Percentiles rank a stretch among this genome's conserved stretches.
Conservation (phyloP, 2,888 invertebrate genomes). For the Lymantria dispar region DNA sequence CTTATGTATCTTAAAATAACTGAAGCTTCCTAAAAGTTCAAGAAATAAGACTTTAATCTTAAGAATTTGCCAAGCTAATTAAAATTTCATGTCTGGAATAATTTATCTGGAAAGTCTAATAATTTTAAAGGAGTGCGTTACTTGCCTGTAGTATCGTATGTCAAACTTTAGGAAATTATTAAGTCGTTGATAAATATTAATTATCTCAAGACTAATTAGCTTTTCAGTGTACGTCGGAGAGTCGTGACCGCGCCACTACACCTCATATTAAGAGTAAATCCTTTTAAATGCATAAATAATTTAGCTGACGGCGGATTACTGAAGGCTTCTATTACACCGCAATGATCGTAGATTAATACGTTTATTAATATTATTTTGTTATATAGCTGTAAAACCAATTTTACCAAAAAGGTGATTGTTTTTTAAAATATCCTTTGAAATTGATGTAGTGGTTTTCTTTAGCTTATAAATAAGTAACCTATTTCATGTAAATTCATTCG, state of each 20-base stretch:
- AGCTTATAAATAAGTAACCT: no score
- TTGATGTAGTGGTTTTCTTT: no score
- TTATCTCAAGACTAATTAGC: constrained; percentile 59
- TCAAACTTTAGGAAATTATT: constrained; percentile 33
- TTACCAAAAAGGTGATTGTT: no score
- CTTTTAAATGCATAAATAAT: constrained; percentile 81
- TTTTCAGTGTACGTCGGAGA: constrained; percentile 54
- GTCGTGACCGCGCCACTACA: constrained; percentile 75
- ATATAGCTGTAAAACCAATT: no score
- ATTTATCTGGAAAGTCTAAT: constrained; percentile 13
- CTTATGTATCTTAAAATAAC: not conserved
- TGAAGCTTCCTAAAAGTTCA: constrained; percentile 11
- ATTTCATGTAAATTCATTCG: no score
- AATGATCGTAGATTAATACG: not conserved
- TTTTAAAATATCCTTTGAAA: no score
- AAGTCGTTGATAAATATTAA: constrained; percentile 37
- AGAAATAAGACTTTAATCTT: constrained; percentile 2
- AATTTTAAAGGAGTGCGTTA: constrained; percentile 10
- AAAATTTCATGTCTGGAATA: no score
- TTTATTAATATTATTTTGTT: no score
- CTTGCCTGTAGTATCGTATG: constrained; percentile 8
- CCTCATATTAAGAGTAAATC: constrained; percentile 79
- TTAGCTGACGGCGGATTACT: constrained; percentile 70
- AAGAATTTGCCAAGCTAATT: constrained; percentile 4
- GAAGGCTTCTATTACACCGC: constrained; percentile 43